Percentiles rank a stretch among this genome's conserved stretches.
phyloP scores from a whole-genome alignment of 2,888 invertebrate species.

The Nomada fabriciana region DNA sequence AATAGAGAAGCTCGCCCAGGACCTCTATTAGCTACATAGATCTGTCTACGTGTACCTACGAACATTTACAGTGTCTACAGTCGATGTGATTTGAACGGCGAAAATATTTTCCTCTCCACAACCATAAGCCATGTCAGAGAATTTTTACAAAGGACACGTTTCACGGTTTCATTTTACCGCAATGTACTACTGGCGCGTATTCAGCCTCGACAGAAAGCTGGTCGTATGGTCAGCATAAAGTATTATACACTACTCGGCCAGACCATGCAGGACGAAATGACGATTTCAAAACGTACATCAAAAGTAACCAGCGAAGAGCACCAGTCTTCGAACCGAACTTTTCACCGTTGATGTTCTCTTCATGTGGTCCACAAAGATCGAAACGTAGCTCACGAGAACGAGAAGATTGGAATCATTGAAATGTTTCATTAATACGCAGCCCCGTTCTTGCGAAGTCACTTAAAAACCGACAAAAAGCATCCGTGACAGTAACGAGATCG shows the following conservation, averaged over 20 bases:
- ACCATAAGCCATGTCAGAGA: constrained; percentile 6
- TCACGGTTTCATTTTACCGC: constrained; percentile 19
- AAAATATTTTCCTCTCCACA: constrained; percentile 24
- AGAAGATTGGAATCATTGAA: neutral
- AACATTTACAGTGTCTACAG: constrained; percentile 27
- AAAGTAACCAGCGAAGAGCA: constrained; percentile 23
- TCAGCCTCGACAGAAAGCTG: constrained; percentile 7
- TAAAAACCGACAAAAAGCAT: too few relatives aligned
- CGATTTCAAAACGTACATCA: constrained; percentile 37
- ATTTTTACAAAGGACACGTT: constrained; percentile 22
- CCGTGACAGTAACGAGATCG: too few relatives aligned
- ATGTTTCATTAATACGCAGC: too few relatives aligned
- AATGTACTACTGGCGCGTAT: constrained; percentile 19
- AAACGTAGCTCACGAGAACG: neutral
- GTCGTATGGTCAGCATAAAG: constrained; percentile 26
- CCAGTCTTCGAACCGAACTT: constrained; percentile 16
- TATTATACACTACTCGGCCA: constrained; percentile 15
- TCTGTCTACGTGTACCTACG: neutral
- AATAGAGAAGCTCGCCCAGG: neutral
- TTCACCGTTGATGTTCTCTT: constrained; percentile 18
- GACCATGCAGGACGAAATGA: constrained; percentile 9
- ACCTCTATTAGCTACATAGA: neutral
- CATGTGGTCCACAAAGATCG: neutral
- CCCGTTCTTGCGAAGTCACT: too few relatives aligned
- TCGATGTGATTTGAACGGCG: constrained; percentile 17